Percentiles rank a stretch among this genome's conserved stretches.
Conservation (phyloP, 30 jellyfish, hydroid and myxozoan species). For the Mastigias papua region DNA sequence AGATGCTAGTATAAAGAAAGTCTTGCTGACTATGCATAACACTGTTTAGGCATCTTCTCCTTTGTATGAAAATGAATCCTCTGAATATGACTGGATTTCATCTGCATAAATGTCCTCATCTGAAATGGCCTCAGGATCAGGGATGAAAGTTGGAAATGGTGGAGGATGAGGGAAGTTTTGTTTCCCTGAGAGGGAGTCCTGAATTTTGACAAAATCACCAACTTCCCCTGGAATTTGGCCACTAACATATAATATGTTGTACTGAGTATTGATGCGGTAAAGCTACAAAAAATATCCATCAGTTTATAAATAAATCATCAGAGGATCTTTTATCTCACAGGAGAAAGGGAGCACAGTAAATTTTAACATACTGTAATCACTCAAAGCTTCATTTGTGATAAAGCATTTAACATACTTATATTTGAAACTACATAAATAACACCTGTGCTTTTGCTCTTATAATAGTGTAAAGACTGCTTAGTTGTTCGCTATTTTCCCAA, state of each 20-base stretch:
- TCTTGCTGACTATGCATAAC: not conserved
- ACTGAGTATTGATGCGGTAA: conserved; percentile 88
- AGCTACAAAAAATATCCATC: conserved; percentile 60
- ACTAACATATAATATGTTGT: conserved; percentile 83
- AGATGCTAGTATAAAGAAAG: too few species aligned
- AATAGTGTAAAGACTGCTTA: too few species aligned
- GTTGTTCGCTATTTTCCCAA: too few species aligned
- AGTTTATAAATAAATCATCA: too few species aligned
- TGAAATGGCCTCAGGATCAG: conserved; percentile 57
- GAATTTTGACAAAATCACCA: conserved; percentile 83
- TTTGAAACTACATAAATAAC: too few species aligned
- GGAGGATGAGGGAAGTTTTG: conserved; percentile 64
- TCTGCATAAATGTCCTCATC: conserved; percentile 93
- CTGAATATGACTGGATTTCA: conserved; percentile 67
- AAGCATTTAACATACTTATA: too few species aligned
- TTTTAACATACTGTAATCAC: not conserved
- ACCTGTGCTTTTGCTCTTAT: too few species aligned
- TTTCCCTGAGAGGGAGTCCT: conserved; percentile 55
- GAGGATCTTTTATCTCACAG: not conserved
- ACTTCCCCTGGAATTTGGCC: conserved; percentile 94
- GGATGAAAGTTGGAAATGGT: conserved; percentile 78
- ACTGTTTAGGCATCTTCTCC: conserved; percentile 39
- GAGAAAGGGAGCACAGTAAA: not conserved
- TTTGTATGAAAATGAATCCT: conserved; percentile 62
- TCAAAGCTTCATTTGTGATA: too few species aligned